Base-by-base conservation (phyloP, 2,888 invertebrate genomes). In the Phengaris alcon region DNA sequence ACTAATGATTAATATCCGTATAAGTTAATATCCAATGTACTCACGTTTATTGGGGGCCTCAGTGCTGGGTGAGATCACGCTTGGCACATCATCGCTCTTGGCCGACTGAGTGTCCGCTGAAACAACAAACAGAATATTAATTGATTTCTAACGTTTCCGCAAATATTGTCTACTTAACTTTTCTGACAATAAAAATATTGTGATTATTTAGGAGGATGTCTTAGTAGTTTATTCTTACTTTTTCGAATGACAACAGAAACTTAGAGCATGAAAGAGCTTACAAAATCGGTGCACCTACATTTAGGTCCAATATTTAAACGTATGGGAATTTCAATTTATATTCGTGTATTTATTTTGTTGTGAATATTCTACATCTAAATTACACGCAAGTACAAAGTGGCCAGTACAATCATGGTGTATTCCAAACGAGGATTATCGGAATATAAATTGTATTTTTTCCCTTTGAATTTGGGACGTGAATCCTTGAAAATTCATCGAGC, bases 21-120 rank as follows among this genome's bases (percentile, higher is more conserved):
- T 10, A 51, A n/a, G 15, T 12, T 12, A 12, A 35, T 22, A 15
- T 8, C 0, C 6, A 54, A 72, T 54, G 72, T 72, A 72, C 72
- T 72, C 52, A 72, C 72, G 72, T 72, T 72, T 72, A 22, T 52
- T 54, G 12, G 46, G 35, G 46, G 72, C 35, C 13, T 72, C 72
- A 7, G 52, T 7, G 52, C 10, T 72, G 35, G 72, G 72, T 52
- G 72, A 54, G 35, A 10, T 52, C 72, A 72, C 72, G 22, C 35
- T 72, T 72, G 72, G 72, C 72, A 54, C 35, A 52, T 72, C 72
- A 8, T 54, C 54, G 54, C 35, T 72, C 72, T 72, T 72, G 13
- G 72, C 54, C 35, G 72, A 72, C 13, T 35, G 22, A 5, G 72
- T 72, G 52, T 72, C 72, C 52, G 72, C 72, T 72, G 72, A 35